Evolutionary conservation across 2,888 invertebrate species (phyloP), one percentile per base, ranked within the genome.

Genomic region (Drymonia ruficornis): DNA sequence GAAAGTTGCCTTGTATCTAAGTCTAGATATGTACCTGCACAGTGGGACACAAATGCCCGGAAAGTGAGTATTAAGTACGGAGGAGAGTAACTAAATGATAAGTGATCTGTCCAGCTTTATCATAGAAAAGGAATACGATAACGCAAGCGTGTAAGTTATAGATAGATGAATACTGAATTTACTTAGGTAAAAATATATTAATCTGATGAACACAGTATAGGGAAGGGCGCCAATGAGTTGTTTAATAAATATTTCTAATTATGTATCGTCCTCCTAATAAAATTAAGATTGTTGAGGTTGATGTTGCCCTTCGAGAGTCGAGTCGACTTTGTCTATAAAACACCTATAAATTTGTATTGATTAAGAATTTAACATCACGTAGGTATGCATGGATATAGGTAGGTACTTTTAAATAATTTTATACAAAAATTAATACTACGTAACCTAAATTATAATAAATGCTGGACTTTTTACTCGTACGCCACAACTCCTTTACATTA

Each of bases 381-480:
- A 70, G 70, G 64, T 63, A 73, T 11, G 44, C 44, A 19, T 44
- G 3, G 13, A 70, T 6, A n/a, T n/a, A n/a, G n/a, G n/a, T n/a
- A n/a, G n/a, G n/a, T n/a, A n/a, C n/a, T n/a, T n/a, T 61, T 71
- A 63, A 66, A 75, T 80, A 80, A 77, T 83, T 83, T 80, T 81
- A 69, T 82, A 83, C 74, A 70, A 78, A 61, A 78, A 78, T 80
- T 82, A 63, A 62, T 81, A 75, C 31, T 31, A 18, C 19, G 76
- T 76, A 78, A 73, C 78, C 78, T 80, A 66, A 64, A 73, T 62
- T 66, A 74, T 70, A 68, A 70, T 67, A 67, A 72, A 76, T 89
- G 89, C 89, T 89, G 89, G 83, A 87, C 89, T 89, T 89, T 89
- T 88, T 86, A 67, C 86, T 88, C 85, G 54, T 69, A 63, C 56